A percentile compares a stretch with the other conserved stretches of the same genome.
These are phyloP conservation scores for Champsocephalus esox DNA, from an alignment of 2,797 vertebrate species.

Conservation along the genomic window DNA sequence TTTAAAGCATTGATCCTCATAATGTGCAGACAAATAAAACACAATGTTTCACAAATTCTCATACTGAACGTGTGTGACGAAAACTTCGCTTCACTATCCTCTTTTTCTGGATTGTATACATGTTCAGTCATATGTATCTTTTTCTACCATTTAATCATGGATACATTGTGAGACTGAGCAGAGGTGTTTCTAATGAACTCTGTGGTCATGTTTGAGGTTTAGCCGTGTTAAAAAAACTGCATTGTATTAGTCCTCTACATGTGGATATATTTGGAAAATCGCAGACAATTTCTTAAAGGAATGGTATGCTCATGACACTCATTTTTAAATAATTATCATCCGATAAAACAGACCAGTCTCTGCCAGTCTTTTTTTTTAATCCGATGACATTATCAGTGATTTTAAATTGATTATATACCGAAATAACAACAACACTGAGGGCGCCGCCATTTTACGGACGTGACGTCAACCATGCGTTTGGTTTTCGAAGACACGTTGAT, in stretches of 20 bases:
- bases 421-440: too few species aligned
- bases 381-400: too few species aligned
- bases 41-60: neutral
- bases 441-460: too few species aligned
- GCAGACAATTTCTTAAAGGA: neutral
- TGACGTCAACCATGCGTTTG: too few species aligned
- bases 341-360: too few species aligned
- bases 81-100: neutral
- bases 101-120: neutral
- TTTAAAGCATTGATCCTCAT: neutral
- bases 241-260: neutral
- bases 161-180: neutral
- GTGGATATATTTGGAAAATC: neutral
- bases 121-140: neutral
- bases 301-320: too few species aligned
- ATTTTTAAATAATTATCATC: too few species aligned
- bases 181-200: neutral
- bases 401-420: too few species aligned
- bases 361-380: too few species aligned
- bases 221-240: neutral
- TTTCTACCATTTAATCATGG: neutral
- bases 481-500: too few species aligned
- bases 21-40: conserved; percentile 2
- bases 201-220: neutral
- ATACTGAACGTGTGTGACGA: neutral